Evolutionary conservation across 35 echinoderm and acorn worm species (phyloP), one percentile per base, ranked within the genome.

Genomic region (Diadema setosum): DNA sequence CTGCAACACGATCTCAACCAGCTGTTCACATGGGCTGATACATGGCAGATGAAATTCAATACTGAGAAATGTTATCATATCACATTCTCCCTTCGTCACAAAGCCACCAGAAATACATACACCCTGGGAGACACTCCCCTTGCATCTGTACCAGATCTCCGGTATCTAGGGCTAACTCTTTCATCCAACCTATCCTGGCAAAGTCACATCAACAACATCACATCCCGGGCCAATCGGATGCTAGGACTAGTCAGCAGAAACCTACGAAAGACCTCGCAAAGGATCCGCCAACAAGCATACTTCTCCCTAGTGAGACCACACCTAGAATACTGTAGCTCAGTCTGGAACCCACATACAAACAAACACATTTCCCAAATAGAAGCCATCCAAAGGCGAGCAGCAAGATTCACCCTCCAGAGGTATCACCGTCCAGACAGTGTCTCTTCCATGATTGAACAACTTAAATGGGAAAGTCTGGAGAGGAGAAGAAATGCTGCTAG

Each of bases 191-290:
- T n/a, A n/a, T n/a, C n/a, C n/a, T n/a, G n/a, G n/a, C n/a, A n/a
- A n/a, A n/a, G n/a, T n/a, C n/a, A n/a, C n/a, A n/a, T n/a, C n/a
- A n/a, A n/a, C n/a, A 35, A 39, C 12, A 64, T 82, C 5, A 24
- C 52, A 21, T n/a, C 70, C 29, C 57, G 52, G 63, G 87, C 78
- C 11, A 90, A 90, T 39, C 58, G 87, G 25, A 82, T 90, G 30
- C 76, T 90, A 5, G 87, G 87, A 39, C 45, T 83, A 5, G 33
- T 90, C 24, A 43, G 20, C 24, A 23, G 87, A 32, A 82, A 81
- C 35, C 60, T 82, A 5, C 35, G 87, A 20, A 39, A 18, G 16
- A 49, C 42, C 37, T n/a, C n/a, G n/a, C n/a, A n/a, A n/a, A n/a
- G n/a, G n/a, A n/a, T n/a, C n/a, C n/a, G n/a, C n/a, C n/a, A n/a